Evolutionary conservation across 2,113 vertebrate species (phyloP), one percentile per base, ranked within the genome.

Genomic region (Furnarius figulus): DNA sequence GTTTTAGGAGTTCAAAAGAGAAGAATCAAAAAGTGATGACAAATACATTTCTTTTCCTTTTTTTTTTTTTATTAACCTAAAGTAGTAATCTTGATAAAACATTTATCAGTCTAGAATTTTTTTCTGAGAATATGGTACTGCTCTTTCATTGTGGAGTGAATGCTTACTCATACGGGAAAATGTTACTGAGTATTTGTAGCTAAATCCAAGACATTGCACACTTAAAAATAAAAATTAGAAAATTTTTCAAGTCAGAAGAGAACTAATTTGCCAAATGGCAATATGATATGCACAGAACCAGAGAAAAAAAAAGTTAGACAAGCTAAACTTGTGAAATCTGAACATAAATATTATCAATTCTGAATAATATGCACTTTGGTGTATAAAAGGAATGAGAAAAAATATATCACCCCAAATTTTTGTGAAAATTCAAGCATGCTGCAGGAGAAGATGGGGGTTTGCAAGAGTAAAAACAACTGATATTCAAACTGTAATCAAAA

Each of bases 141-240:
- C 78, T 91, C 49, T 91, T 96, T 76, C 31, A 79, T 37, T 80
- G 52, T 52, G 20, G 19, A 88, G 22, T 58, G 80, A 95, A 79
- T 28, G 12, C 7, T 42, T 63, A 76, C 20, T 89, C 23, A 52
- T 81, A 22, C 27, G 27, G 42, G 52, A 66, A 96, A 96, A 93
- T 2, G 5, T 49, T 92, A 11, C 8, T 50, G 31, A 70, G 28
- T 80, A 89, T 77, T 92, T 93, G 68, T 75, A 58, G 79, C 12
- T 27, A 24, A 55, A 65, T 56, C 14, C 12, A 59, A 95, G 78
- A 35, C 5, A 71, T 56, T 96, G 91, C 31, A 73, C 65, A 74
- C 65, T 72, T 76, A 44, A 68, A 66, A 80, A 65, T 49, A 39
- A 66, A 67, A 86, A 68, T 35, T 4, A 24, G 4, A 62, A 37